A percentile compares a stretch with the other conserved stretches of the same genome.
Conservation (phyloP, 2,113 vertebrate genomes). For the Felis chaus region DNA sequence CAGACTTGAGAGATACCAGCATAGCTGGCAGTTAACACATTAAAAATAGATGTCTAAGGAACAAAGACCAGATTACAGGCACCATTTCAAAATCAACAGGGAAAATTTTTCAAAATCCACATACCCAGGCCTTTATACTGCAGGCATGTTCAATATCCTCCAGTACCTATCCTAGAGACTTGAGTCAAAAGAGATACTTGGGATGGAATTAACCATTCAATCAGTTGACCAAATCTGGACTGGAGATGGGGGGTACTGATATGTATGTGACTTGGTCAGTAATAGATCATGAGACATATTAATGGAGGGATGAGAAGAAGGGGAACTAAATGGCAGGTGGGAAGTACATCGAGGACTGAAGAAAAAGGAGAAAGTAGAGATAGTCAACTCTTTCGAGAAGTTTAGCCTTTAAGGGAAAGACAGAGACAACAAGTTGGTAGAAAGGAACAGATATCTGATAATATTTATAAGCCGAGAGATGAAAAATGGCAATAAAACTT, state of each 20-base stretch:
- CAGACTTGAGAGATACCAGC: neutral
- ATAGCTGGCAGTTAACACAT: neutral
- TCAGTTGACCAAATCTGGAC: neutral
- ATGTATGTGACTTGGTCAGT: neutral
- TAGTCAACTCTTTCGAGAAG: neutral
- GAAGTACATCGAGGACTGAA: neutral
- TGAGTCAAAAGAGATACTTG: neutral
- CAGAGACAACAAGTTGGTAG: neutral
- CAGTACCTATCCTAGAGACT: neutral
- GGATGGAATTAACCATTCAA: neutral
- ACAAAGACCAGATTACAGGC: neutral
- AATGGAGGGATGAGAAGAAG: neutral
- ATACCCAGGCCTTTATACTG: neutral
- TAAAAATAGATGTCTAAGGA: neutral
- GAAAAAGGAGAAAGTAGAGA: neutral
- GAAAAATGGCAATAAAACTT: neutral
- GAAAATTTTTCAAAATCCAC: neutral
- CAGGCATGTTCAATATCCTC: neutral
- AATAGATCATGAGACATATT: neutral
- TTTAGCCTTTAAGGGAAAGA: neutral
- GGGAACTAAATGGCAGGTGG: neutral
- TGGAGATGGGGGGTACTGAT: neutral
- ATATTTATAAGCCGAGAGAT: neutral
- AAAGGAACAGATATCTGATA: neutral
- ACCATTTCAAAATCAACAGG: neutral